Percentiles rank a stretch among this genome's conserved stretches.
phyloP scores from a whole-genome alignment of 2,113 vertebrate genomes.

The Chionis minor region DNA sequence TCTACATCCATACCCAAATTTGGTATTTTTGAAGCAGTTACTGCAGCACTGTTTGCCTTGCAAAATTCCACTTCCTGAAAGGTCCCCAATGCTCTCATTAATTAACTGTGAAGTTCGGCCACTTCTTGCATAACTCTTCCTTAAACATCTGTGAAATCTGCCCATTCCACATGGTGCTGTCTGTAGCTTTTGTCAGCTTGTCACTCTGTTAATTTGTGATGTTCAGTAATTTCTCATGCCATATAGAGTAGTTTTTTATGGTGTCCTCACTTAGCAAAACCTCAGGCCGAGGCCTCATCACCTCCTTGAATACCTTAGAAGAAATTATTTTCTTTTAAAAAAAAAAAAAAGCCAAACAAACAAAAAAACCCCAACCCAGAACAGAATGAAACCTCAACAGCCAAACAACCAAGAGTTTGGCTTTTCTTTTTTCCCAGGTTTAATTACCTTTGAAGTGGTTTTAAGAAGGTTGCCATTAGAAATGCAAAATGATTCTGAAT shows the following conservation, averaged over 20 bases:
- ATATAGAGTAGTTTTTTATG: background rate
- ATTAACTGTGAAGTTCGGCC: background rate
- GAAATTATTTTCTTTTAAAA: background rate
- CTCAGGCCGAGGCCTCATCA: background rate
- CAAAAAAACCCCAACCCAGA: too few species aligned
- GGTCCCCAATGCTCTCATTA: background rate
- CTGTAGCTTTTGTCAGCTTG: background rate
- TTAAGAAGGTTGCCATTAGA: background rate
- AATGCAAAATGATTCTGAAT: background rate
- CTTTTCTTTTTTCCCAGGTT: background rate
- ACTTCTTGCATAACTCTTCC: background rate
- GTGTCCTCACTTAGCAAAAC: background rate
- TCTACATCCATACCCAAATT: background rate
- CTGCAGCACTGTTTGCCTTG: background rate
- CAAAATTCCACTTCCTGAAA: background rate
- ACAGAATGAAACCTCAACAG: background rate
- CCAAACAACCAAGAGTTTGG: background rate
- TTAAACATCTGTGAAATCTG: background rate
- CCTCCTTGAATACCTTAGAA: background rate
- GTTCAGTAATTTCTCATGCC: background rate
- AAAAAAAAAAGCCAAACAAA: background rate
- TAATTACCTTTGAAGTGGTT: background rate
- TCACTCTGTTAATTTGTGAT: background rate
- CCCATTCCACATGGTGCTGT: background rate
- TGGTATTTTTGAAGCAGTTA: background rate